phyloP scores from a whole-genome alignment of 2,797 vertebrate species.

The Melanogrammus aeglefinus region DNA sequence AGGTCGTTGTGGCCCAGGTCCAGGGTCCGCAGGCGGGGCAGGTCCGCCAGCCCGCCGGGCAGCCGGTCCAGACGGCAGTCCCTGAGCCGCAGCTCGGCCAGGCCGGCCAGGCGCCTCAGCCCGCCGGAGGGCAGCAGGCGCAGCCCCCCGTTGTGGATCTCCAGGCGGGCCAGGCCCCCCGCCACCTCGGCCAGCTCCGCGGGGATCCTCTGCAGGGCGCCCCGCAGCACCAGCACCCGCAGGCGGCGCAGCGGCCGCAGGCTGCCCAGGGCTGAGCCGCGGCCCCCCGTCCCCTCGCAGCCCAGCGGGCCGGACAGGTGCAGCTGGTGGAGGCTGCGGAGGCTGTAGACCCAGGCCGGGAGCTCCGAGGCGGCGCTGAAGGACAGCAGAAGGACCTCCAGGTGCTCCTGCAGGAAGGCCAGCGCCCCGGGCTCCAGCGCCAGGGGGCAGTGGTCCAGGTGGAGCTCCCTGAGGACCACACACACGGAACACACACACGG shows the following conservation, averaged over 20 bases:
- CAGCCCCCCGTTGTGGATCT: constrained; percentile 74
- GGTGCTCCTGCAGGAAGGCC: constrained; percentile 65
- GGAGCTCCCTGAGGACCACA: constrained; percentile 67
- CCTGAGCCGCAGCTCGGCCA: constrained; percentile 70
- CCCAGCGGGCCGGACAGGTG: constrained; percentile 70
- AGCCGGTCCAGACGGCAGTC: constrained; percentile 76
- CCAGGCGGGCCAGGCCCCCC: constrained; percentile 63
- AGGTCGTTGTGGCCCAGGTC: constrained; percentile 74
- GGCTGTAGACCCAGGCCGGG: constrained; percentile 73
- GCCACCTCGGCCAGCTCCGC: constrained; percentile 72
- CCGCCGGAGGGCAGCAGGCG: constrained; percentile 66
- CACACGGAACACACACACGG: not conserved
- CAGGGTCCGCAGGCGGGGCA: constrained; percentile 65
- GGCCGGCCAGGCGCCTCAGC: constrained; percentile 62
- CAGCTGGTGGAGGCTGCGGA: constrained; percentile 74
- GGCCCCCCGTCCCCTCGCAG: constrained; percentile 63
- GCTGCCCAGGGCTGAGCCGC: constrained; percentile 67
- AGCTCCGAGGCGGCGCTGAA: constrained; percentile 72
- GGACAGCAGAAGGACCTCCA: constrained; percentile 73
- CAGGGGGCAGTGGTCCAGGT: constrained; percentile 73
- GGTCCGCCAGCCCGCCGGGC: constrained; percentile 65
- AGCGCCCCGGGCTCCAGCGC: constrained; percentile 70
- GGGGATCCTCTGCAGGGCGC: constrained; percentile 68
- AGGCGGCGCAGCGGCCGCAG: constrained; percentile 70
- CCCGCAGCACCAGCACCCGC: constrained; percentile 63